Evolutionary conservation across 2,888 invertebrate species (phyloP), one percentile per base, ranked within the genome.

Genomic region (Toxonevra muliebris): DNA sequence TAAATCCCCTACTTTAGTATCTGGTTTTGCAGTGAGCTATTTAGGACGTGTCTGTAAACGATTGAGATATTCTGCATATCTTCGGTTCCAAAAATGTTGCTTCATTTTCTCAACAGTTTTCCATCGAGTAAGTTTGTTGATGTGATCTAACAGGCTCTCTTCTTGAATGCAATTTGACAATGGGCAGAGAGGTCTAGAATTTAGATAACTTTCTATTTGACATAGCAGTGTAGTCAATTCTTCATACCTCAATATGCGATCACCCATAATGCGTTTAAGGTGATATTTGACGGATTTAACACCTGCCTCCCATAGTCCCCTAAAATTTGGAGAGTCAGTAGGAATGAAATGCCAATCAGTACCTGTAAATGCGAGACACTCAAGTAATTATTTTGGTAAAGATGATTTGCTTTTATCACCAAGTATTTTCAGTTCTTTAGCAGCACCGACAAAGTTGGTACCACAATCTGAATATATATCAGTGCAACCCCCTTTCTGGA

Each of bases 241-340:
- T 60, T 73, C 70, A 43, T 65, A 71, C 11, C 57, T 69, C 3
- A 71, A 19, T 20, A 67, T 41, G 54, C 55, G 41, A 1, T 66
- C 57, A n/a, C 30, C 15, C n/a, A 65, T 53, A 12, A 69, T 59
- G 10, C 68, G 53, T 17, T 65, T 69, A n/a, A 71, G 52, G 52
- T 71, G 68, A 43, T 65, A 48, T 50, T 73, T 70, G 1, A 61
- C 61, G 11, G 67, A 66, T 54, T 74, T 72, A 2, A 74, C 70
- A 1, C 65, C 69, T 1, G 71, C 67, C 53, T 69, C 71, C 66
- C 66, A 71, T 3, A 73, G 43, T 10, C 73, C 72, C 15, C 74
- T 69, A 20, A 74, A 72, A 60, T 72, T 20, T 1, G 71, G 71
- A 1, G 68, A 62, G 20, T 59, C 68, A 11, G 71, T 65, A 42